Percentiles rank a stretch among this genome's conserved stretches.
Conservation (phyloP, 2,888 invertebrate genomes). For the Dryobota labecula region DNA sequence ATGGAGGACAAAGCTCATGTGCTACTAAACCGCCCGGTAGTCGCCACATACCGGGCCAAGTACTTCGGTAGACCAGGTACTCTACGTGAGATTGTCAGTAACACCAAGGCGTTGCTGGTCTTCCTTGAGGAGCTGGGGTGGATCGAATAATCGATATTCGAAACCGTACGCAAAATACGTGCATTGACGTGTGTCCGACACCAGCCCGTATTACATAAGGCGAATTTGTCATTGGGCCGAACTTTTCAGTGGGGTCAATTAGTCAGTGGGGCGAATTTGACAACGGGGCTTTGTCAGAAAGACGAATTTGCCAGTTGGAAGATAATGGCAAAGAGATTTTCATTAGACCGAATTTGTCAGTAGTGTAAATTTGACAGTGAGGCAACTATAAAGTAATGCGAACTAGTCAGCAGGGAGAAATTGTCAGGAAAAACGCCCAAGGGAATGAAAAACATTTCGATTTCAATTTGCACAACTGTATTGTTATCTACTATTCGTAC, state of each 20-base stretch:
- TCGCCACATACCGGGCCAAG: too few species aligned
- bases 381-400: not conserved
- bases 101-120: too few species aligned
- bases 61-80: too few species aligned
- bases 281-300: not conserved
- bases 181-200: too few species aligned
- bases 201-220: too few species aligned
- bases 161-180: too few species aligned
- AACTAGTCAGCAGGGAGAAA: not conserved
- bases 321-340: not conserved
- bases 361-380: not conserved
- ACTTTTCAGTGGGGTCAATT: not conserved
- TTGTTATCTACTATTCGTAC: not conserved
- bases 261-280: not conserved
- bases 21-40: too few species aligned
- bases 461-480: not conserved
- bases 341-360: not conserved
- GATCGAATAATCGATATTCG: too few species aligned
- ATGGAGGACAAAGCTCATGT: too few species aligned
- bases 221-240: not conserved
- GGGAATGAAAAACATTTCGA: not conserved
- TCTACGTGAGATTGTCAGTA: too few species aligned
- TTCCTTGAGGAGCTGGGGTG: too few species aligned
- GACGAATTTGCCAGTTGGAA: not conserved
- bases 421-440: not conserved